Base-by-base conservation (phyloP, 2,888 invertebrate genomes). In the Alsophila aescularia region DNA sequence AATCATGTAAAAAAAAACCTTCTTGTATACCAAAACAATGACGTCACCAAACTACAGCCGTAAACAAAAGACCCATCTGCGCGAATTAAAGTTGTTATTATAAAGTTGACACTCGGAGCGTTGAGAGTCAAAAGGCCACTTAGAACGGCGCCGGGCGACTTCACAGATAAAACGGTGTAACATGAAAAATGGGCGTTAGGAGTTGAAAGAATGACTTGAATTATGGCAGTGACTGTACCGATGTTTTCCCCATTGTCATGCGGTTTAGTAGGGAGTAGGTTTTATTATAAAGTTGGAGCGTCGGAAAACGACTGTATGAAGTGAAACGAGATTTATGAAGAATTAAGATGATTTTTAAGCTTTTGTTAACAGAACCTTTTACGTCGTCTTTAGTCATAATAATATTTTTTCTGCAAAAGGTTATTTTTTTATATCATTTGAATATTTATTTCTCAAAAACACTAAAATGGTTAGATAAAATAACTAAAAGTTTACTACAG, bases 181-280 rank as follows among this genome's bases (percentile, higher is more conserved):
- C 78, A 83, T 85, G 85, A 87, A 83, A 83, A 83, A 88, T 87
- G 77, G 81, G 65, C 68, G 69, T 70, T 70, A 74, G 63, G 67
- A 76, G 70, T 72, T 69, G 74, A 76, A 67, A 71, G 75, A 81
- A 79, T 75, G 75, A 70, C 70, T 73, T 86, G 83, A 86, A 72
- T 82, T 86, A 87, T 85, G 66, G 70, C 72, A 63, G 60, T 62
- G 64, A 73, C 68, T 70, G 73, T 73, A 73, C 74, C 73, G 60
- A 70, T 77, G 73, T 73, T 73, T 70, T 71, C 65, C 69, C 70
- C 72, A 72, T 75, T 77, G 75, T 73, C 67, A 62, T 66, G 62
- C 52, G 63, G 55, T 71, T 77, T 72, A 69, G 73, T 69, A 66
- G 59, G 18, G 40, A 24, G 24, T 24, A 5, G 47, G 52, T 43